Evolutionary conservation across 2,888 invertebrate genomes (phyloP).

Genomic region (Dorcus hopei): DNA sequence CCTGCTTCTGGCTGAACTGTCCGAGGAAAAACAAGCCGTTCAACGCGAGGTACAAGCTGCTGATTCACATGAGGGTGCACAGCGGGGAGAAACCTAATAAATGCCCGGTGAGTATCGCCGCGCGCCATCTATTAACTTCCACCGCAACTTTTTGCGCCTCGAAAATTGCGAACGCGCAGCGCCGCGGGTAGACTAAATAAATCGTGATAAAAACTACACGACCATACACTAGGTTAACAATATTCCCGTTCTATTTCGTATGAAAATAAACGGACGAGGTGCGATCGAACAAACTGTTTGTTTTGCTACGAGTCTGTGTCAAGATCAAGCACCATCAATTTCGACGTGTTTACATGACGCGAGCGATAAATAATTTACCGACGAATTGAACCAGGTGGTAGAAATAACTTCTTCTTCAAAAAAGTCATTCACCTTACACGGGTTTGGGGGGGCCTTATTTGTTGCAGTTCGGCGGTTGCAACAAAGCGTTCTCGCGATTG

Average conservation of each 20-base stretch:
- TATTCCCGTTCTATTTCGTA: background rate
- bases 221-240: background rate
- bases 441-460: too few relatives aligned
- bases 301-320: too few relatives aligned
- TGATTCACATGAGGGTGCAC: slow-evolving; percentile 96
- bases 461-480: slow-evolving; percentile 86
- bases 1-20: slow-evolving; percentile 93
- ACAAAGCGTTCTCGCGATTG: slow-evolving; percentile 92
- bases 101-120: slow-evolving; percentile 78
- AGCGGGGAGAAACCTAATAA: slow-evolving; percentile 98
- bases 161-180: too few relatives aligned
- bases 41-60: slow-evolving; percentile 95
- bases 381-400: too few relatives aligned
- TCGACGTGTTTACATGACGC: too few relatives aligned
- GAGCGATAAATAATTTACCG: too few relatives aligned
- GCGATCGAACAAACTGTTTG: background rate
- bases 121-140: too few relatives aligned
- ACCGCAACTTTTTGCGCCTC: too few relatives aligned
- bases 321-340: too few relatives aligned
- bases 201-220: background rate
- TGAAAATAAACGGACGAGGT: background rate
- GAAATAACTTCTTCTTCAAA: background rate
- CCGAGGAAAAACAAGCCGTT: slow-evolving; percentile 85
- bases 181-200: background rate
- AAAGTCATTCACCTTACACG: too few relatives aligned